A percentile compares a stretch with the other conserved stretches of the same genome.
Evolutionary conservation across 2,797 vertebrate genomes (phyloP).

Genomic region (Leptoclinus maculatus): DNA sequence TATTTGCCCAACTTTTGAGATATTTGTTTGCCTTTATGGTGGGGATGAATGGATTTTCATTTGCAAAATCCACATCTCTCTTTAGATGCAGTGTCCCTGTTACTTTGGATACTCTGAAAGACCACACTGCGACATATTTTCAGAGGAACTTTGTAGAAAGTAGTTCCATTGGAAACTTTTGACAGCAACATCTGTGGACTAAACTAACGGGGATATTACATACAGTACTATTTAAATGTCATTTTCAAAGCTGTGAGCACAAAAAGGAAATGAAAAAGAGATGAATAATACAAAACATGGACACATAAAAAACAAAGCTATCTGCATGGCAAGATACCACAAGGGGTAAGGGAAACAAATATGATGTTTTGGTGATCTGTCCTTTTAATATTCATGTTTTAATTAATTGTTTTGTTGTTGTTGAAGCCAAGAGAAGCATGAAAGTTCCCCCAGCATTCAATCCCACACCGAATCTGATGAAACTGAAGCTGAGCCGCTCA

Average conservation of each 20-base stretch:
- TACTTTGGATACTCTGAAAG: not conserved
- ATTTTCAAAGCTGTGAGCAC: not conserved
- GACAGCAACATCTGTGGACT: not conserved
- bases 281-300: not conserved
- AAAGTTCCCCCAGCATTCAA: constrained; percentile 28
- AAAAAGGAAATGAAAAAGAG: not conserved
- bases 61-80: not conserved
- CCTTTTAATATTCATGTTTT: not conserved
- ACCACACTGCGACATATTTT: not conserved
- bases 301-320: not conserved
- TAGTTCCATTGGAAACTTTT: not conserved
- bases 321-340: not conserved
- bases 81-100: not conserved
- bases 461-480: constrained; percentile 51
- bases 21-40: not conserved
- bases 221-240: not conserved
- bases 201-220: not conserved
- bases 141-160: not conserved
- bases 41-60: not conserved
- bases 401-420: constrained; percentile 3
- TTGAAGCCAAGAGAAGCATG: constrained; percentile 66
- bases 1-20: not conserved
- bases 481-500: constrained; percentile 69
- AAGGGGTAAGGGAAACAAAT: not conserved
- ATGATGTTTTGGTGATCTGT: not conserved